Evolutionary conservation across 2,113 vertebrate genomes (phyloP), one percentile per base, ranked within the genome.

Genomic region (Meleagris gallopavo): DNA sequence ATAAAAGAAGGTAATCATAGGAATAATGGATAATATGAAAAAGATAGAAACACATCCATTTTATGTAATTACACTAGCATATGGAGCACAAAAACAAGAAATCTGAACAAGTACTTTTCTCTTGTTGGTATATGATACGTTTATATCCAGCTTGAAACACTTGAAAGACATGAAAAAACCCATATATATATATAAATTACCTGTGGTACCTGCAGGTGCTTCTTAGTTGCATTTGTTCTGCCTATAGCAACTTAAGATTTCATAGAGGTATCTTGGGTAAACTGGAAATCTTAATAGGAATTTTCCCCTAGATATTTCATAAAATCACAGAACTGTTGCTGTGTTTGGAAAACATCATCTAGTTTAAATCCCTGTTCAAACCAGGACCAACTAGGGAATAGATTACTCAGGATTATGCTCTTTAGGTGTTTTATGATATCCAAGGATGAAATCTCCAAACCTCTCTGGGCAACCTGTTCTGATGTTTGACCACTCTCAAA

Each of bases 331-430:
- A 91, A 75, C 13, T 4, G 4, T 64, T 66, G 32, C 32, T 50
- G 38, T 58, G 12, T 40, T 71, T 57, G 34, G 13, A 74, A 88
- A 24, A 6, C 9, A 54, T 70, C 50, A 48, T 32, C 15, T 13
- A 78, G 9, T 41, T 16, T 46, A 92, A 71, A 0, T 3, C 13
- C 7, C 14, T 55, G 2, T 17, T 71, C 24, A 55, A 40, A 83
- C 15, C 3, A 81, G 8, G 11, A 16, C 5, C 11, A 60, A 0
- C 8, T 45, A 65, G 18, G 22, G 8, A 60, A 4, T 2, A 86
- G 18, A 50, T 60, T 64, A 15, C 34, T 94, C 41, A 71, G 9
- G 9, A 71, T 9, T 1, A 0, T 83, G 6, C 6, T 86, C 19
- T 72, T 2, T 38, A 2, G 1, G 27, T 24, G 75, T 74, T 75